A percentile compares a stretch with the other conserved stretches of the same genome.
Evolutionary conservation across 2,888 invertebrate species (phyloP).

Genomic region (Entomobrya proxima): DNA sequence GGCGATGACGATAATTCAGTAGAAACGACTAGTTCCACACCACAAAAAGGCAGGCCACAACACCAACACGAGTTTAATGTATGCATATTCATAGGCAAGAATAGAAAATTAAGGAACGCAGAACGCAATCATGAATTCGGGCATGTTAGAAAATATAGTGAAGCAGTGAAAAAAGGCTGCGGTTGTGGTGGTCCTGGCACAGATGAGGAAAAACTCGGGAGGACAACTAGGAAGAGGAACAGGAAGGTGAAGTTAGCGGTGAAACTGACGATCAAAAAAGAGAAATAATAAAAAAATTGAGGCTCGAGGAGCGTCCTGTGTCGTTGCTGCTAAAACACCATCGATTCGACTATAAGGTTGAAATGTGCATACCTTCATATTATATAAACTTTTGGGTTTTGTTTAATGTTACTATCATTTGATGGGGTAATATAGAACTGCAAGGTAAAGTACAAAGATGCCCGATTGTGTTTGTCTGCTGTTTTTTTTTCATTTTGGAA

Average conservation of each 20-base stretch:
- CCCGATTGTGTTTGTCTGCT: not conserved
- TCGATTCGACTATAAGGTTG: too few species aligned
- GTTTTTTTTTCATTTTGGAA: slow-evolving; percentile 34
- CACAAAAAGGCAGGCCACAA: not conserved
- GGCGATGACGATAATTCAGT: slow-evolving; percentile 17
- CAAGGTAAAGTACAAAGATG: not conserved
- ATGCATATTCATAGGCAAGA: slow-evolving; percentile 8
- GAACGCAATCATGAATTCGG: too few species aligned
- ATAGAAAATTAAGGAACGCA: not conserved
- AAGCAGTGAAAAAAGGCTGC: too few species aligned
- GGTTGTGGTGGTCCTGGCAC: not conserved
- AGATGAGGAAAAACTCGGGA: not conserved
- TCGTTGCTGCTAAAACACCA: too few species aligned
- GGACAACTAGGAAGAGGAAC: not conserved
- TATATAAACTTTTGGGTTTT: not conserved
- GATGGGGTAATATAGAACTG: too few species aligned
- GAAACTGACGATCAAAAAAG: slow-evolving; percentile 17
- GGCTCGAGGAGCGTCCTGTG: not conserved
- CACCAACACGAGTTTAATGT: slow-evolving; percentile 30
- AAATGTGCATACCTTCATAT: not conserved
- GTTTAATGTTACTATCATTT: not conserved
- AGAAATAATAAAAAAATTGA: slow-evolving; percentile 7
- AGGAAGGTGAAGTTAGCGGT: slow-evolving; percentile 37
- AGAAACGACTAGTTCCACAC: not conserved
- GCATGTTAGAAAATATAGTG: too few species aligned